phyloP scores from a whole-genome alignment of 1,140 invertebrate genomes.

The Zelostemma sp. region DNA sequence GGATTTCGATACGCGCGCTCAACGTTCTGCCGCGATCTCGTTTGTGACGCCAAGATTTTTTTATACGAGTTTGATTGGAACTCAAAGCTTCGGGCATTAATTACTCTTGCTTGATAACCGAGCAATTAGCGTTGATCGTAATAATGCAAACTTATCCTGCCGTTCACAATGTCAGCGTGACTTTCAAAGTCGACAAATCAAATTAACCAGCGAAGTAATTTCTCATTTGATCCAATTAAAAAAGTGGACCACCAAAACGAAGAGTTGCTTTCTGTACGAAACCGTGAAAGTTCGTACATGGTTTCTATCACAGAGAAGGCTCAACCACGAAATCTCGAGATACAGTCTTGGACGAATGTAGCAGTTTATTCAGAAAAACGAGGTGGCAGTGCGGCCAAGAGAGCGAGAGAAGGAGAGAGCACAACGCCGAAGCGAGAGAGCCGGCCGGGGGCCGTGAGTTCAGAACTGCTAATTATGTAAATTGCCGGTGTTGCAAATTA shows the following conservation, averaged over 20 bases:
- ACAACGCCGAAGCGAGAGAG: conserved; percentile 34
- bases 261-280: too few species aligned
- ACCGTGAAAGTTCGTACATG: too few species aligned
- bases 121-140: conserved; percentile 28
- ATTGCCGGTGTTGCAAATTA: conserved; percentile 72
- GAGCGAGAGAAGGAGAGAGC: conserved; percentile 27
- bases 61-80: conserved; percentile 28
- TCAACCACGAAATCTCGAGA: conserved; percentile 42
- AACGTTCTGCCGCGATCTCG: conserved; percentile 12
- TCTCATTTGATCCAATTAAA: neutral
- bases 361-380: conserved; percentile 35
- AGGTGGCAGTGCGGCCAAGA: conserved; percentile 27
- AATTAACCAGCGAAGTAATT: neutral
- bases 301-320: too few species aligned
- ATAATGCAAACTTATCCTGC: conserved; percentile 27
- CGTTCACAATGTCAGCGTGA: conserved; percentile 5
- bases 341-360: conserved; percentile 36
- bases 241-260: too few species aligned
- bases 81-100: conserved; percentile 19
- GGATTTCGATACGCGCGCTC: conserved; percentile 12
- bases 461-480: conserved; percentile 72
- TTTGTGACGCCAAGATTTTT: conserved; percentile 23
- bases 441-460: conserved; percentile 55
- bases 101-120: conserved; percentile 25
- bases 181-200: neutral